phyloP scores from a whole-genome alignment of 2,797 vertebrate species.

The Ibycter americanus region DNA sequence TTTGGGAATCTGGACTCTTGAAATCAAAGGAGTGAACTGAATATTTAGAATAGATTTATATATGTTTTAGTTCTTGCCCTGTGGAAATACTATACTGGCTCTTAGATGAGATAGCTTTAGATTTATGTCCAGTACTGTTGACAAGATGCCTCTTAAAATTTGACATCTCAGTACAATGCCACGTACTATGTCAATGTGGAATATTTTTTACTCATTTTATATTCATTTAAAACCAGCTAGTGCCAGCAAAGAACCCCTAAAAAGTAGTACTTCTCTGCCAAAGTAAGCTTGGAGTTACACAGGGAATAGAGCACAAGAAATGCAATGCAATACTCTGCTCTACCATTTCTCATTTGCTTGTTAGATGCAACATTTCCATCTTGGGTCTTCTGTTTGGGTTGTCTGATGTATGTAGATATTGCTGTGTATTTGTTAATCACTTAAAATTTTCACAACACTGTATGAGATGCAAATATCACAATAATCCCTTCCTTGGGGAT shows the following conservation, averaged over 20 bases:
- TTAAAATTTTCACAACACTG: neutral
- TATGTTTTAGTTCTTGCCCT: neutral
- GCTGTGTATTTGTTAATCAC: neutral
- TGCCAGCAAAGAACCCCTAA: neutral
- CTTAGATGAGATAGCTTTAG: neutral
- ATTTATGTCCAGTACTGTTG: neutral
- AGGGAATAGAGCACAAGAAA: neutral
- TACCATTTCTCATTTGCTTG: neutral
- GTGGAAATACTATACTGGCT: neutral
- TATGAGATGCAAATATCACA: neutral
- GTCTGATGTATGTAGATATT: neutral
- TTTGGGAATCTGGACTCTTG: slow-evolving; percentile 24
- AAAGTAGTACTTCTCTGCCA: neutral
- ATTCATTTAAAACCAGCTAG: neutral
- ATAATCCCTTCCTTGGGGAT: neutral
- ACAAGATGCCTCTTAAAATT: neutral
- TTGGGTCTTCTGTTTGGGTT: neutral
- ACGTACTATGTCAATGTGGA: neutral
- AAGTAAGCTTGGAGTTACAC: neutral
- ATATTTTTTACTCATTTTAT: neutral
- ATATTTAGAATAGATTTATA: slow-evolving; percentile 2
- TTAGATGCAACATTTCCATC: neutral
- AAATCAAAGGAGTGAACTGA: slow-evolving; percentile 4
- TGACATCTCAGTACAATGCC: neutral
- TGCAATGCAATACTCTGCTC: neutral